Percentiles rank a stretch among this genome's conserved stretches.
phyloP scores from a whole-genome alignment of 2,113 vertebrate genomes.

The Calyptomena viridis region DNA sequence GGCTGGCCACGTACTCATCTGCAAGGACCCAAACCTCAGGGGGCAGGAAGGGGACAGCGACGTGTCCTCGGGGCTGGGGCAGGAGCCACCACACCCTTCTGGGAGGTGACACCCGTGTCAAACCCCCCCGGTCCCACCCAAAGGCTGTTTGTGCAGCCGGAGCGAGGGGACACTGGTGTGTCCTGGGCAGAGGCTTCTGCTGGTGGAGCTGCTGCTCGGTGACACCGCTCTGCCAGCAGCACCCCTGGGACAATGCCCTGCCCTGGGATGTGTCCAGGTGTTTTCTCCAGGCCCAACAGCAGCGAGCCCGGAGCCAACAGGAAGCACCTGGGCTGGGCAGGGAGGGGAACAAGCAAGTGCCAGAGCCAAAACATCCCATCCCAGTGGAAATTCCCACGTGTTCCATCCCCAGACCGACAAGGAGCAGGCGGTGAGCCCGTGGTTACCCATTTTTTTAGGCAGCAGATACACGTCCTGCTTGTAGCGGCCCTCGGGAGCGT shows the following conservation, averaged over 20 bases:
- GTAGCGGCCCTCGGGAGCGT: constrained; percentile 94
- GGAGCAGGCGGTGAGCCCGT: accelerated
- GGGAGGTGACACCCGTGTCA: not conserved
- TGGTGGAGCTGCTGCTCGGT: not conserved
- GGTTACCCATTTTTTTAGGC: constrained; percentile 95
- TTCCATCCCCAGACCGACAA: accelerated
- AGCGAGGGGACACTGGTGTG: no score
- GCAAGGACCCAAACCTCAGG: not conserved
- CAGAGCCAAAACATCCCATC: not conserved
- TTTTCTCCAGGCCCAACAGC: not conserved
- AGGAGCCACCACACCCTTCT: accelerated
- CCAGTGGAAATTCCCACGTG: not conserved
- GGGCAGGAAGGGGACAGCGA: accelerated
- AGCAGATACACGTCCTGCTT: constrained; percentile 97
- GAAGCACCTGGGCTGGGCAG: not conserved
- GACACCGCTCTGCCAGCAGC: not conserved
- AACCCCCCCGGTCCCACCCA: no score
- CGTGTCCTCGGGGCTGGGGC: accelerated
- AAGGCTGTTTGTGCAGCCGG: accelerated
- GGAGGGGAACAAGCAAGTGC: not conserved
- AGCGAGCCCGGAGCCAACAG: not conserved
- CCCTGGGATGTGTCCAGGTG: accelerated
- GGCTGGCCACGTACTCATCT: constrained; percentile 98
- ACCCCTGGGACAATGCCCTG: not conserved
- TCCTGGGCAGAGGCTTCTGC: not conserved